Evolutionary conservation across 2,888 invertebrate species (phyloP).

Genomic region (Syrphus vitripennis): DNA sequence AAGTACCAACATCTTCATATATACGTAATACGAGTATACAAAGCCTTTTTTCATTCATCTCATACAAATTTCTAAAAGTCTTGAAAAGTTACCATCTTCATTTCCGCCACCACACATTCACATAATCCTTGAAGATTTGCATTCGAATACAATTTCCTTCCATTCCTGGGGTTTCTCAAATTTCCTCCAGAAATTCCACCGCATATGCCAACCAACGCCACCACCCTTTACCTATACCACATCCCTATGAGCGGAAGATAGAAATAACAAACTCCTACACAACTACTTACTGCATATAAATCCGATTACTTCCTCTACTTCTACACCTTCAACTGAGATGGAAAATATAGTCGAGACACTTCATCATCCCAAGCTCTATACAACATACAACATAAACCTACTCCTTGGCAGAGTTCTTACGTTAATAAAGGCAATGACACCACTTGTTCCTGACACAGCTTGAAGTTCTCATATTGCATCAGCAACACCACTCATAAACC

Average conservation of each 20-base stretch:
- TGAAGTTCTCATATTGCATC: constrained; percentile 44
- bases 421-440: constrained; percentile 60
- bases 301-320: constrained; percentile 62
- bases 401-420: constrained; percentile 25
- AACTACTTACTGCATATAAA: constrained; percentile 49
- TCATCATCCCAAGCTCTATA: constrained; percentile 26
- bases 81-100: constrained; percentile 33
- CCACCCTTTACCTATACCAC: background rate
- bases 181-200: constrained; percentile 15
- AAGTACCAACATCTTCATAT: background rate
- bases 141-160: constrained; percentile 42
- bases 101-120: constrained; percentile 20
- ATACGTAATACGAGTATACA: no score
- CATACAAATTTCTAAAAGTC: background rate
- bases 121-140: constrained; percentile 40
- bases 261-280: constrained; percentile 41
- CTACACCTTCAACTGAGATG: background rate
- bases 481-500: background rate
- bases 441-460: constrained; percentile 38
- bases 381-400: background rate
- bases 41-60: background rate
- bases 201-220: background rate
- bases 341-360: constrained; percentile 34
- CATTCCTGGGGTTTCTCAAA: constrained; percentile 4
- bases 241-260: constrained; percentile 21